These are phyloP conservation scores for Pygoscelis antarcticus DNA, from an alignment of 2,113 vertebrate genomes.

Conservation along the genomic window DNA sequence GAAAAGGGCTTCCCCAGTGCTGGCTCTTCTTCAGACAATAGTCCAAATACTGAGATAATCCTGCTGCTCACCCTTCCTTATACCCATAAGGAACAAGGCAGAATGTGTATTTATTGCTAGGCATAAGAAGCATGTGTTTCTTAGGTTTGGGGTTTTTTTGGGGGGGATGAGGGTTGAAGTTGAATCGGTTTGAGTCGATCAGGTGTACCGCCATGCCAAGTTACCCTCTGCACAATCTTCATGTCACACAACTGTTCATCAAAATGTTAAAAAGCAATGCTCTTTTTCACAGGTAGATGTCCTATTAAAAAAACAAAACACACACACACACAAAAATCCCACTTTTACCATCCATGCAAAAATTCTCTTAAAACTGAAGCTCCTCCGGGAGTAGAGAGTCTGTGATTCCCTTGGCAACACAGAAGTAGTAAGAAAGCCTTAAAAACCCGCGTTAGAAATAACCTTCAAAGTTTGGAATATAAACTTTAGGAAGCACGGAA, in stretches of 20 bases:
- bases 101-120: neutral
- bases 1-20: neutral
- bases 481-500: neutral
- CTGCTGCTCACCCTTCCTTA: neutral
- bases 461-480: neutral
- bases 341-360: neutral
- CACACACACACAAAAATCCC: neutral
- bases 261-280: neutral
- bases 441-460: neutral
- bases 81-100: neutral
- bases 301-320: neutral
- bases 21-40: neutral
- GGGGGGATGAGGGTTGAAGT: neutral
- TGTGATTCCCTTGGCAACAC: neutral
- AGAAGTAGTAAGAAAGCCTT: neutral
- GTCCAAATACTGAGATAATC: neutral
- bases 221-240: neutral
- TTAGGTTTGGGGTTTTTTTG: rapidly evolving
- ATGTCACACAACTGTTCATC: neutral
- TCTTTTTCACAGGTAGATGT: neutral
- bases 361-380: neutral
- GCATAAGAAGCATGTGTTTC: neutral
- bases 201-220: neutral
- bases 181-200: neutral
- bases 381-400: neutral